Evolutionary conservation across 2,113 vertebrate genomes (phyloP), one percentile per base, ranked within the genome.

Genomic region (Diadophis punctatus): DNA sequence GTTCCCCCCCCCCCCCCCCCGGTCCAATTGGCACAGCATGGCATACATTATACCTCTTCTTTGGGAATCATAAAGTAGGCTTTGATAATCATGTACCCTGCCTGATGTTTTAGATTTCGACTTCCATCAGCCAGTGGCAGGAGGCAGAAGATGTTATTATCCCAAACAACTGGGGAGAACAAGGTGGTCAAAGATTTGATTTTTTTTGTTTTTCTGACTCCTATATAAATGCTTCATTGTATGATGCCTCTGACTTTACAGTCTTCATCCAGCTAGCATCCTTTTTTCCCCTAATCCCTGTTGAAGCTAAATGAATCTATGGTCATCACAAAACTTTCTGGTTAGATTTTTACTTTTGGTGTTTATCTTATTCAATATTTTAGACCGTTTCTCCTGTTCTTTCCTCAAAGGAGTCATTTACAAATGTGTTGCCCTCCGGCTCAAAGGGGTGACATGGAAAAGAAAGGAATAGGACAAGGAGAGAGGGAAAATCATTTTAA

Each of bases 1-100:
- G 2, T 4, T 46, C 7, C 2, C 3, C 14, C 1, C 6, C 3
- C 2, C 25, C 12, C n/a, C 39, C 8, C 27, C 1, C 55, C 3
- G 56, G 55, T 55, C 80, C 68, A 80, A 53, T 56, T 89, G 89
- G 87, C 34, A 85, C 39, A 89, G 43, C 11, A 25, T 43, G 48
- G 48, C 20, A 23, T 2, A 49, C 20, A 6, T 18, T n/a, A 51
- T 23, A 51, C 11, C 11, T 86, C 12, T 87, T 25, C 9, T 87
- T 91, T 58, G 12, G 3, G 11, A 80, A 16, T 5, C 23, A 16
- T 20, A 80, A 25, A 23, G 49, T n/a, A n/a, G 43, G 88, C n/a
- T 74, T 74, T 74, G 14, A 1, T 34, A 74, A 74, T 18, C 16
- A 18, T 68, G 30, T n/a, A 74, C 63, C n/a, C 30, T 34, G 60